These are phyloP conservation scores for Eupithecia exiguata DNA, from an alignment of 2,888 invertebrate genomes.

Conservation along the genomic window DNA sequence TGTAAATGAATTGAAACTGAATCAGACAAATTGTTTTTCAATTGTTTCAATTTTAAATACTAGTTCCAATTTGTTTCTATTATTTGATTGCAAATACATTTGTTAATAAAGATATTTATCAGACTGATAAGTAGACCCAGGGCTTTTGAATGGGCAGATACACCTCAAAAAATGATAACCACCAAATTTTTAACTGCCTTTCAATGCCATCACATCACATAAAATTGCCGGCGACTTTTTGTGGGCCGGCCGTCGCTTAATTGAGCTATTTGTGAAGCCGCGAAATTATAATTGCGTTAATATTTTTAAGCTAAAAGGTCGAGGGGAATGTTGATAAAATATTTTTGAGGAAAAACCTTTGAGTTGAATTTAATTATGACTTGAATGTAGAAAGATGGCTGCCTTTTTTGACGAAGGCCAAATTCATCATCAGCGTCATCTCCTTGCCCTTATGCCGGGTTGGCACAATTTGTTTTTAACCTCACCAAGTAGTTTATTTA, in stretches of 20 bases:
- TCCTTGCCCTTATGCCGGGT: neutral
- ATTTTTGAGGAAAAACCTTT: conserved; percentile 17
- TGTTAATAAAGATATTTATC: too few relatives aligned
- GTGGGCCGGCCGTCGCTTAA: conserved; percentile 54
- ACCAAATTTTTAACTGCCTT: neutral
- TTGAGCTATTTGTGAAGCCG: conserved; percentile 61
- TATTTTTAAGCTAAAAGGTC: conserved; percentile 36
- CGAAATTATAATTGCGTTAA: conserved; percentile 56
- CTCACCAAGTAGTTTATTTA: neutral
- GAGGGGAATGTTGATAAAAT: conserved; percentile 50
- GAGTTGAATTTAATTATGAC: conserved; percentile 18
- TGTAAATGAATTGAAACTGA: neutral
- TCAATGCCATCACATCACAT: conserved; percentile 25
- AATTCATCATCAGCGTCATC: neutral
- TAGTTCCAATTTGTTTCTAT: too few relatives aligned
- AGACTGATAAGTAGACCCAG: neutral
- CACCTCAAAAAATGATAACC: neutral
- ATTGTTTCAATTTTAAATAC: too few relatives aligned
- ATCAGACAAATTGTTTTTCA: neutral
- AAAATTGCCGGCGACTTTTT: conserved; percentile 50
- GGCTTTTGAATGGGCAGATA: neutral
- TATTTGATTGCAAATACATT: too few relatives aligned
- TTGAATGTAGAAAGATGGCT: neutral
- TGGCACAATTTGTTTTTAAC: neutral
- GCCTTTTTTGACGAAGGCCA: neutral